Conservation (phyloP, 2,797 vertebrate species). For the Clarias platycephalus region DNA sequence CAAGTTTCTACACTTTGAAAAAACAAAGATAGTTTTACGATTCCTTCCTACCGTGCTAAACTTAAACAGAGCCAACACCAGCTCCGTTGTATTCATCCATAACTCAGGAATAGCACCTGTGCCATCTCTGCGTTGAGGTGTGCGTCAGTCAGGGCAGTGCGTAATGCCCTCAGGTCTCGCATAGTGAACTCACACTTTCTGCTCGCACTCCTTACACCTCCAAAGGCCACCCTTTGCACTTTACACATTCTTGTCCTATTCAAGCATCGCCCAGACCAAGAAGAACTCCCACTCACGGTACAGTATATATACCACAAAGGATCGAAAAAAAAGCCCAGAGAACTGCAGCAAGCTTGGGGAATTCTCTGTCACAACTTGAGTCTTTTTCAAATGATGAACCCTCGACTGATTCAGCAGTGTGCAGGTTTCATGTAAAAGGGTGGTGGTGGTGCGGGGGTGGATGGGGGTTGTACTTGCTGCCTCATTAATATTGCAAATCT, state of each 20-base stretch:
- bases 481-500: conserved; percentile 55
- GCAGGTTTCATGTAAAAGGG: not conserved
- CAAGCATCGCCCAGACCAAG: conserved; percentile 51
- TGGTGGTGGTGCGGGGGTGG: not conserved
- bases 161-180: conserved; percentile 52
- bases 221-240: conserved; percentile 22
- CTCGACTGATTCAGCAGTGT: conserved; percentile 17
- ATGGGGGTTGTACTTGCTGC: not conserved
- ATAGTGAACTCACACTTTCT: conserved; percentile 67
- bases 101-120: conserved; percentile 19
- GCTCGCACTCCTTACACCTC: conserved; percentile 41
- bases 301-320: conserved; percentile 2
- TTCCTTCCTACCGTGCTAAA: not conserved
- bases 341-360: conserved; percentile 6
- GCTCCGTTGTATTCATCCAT: conserved; percentile 43
- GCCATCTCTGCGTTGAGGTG: conserved; percentile 55
- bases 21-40: not conserved
- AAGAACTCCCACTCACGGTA: conserved; percentile 50
- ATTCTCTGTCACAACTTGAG: not conserved
- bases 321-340: conserved; percentile 12
- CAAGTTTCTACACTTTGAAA: not conserved
- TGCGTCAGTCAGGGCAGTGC: not conserved
- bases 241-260: conserved; percentile 50
- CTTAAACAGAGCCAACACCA: conserved; percentile 30
- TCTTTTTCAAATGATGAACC: conserved; percentile 11